Conservation (phyloP, 2,113 vertebrate species). For the Pyrgilauda ruficollis region DNA sequence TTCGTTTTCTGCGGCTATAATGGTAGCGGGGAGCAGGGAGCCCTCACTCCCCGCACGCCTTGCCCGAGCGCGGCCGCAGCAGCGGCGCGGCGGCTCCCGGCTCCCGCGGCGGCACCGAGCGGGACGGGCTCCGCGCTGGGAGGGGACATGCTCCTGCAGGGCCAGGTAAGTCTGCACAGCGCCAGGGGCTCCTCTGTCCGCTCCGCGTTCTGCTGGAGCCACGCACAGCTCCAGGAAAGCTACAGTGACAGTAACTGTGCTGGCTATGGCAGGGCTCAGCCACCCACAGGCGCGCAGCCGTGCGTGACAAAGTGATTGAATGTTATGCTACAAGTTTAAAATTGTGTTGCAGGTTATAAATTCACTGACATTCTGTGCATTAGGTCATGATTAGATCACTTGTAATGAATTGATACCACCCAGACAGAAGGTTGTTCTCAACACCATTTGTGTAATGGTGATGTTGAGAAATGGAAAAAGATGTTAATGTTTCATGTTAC, state of each 20-base stretch:
- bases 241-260: rapidly evolving
- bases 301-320: rapidly evolving
- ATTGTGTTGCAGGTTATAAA: background rate
- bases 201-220: background rate
- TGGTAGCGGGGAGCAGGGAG: background rate
- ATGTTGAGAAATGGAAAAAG: background rate
- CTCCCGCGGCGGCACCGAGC: rapidly evolving
- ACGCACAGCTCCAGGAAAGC: rapidly evolving
- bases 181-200: background rate
- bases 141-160: constrained; percentile 8
- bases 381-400: background rate
- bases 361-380: background rate
- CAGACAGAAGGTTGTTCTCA: background rate
- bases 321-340: rapidly evolving
- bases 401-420: background rate
- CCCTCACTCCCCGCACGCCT: rapidly evolving
- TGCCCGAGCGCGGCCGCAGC: rapidly evolving
- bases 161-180: background rate
- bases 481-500: background rate
- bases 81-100: rapidly evolving
- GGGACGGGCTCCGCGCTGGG: rapidly evolving
- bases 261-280: background rate
- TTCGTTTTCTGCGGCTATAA: background rate
- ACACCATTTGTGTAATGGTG: background rate
- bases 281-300: rapidly evolving